These are phyloP conservation scores for Xerus rutilus DNA, from an alignment of 2,797 vertebrate genomes.

Conservation along the genomic window DNA sequence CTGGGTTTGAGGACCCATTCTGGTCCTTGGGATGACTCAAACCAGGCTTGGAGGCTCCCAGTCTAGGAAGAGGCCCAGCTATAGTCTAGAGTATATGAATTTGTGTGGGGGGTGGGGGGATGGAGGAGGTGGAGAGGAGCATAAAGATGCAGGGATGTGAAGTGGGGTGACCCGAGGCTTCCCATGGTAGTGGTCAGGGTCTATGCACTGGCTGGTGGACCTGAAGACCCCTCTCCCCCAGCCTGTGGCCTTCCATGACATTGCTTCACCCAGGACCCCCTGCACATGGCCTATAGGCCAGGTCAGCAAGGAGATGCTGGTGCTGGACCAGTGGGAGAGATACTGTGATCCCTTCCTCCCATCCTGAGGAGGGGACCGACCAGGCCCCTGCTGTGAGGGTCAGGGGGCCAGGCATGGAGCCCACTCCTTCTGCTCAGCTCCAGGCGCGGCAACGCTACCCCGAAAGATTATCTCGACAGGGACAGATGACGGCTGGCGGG, in stretches of 20 bases:
- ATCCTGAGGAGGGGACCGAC: background rate
- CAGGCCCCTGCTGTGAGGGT: background rate
- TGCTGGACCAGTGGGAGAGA: background rate
- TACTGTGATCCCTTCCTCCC: background rate
- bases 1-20: background rate
- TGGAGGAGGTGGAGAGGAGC: too few species aligned
- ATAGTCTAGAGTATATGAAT: background rate
- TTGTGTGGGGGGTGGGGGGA: background rate
- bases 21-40: conserved; percentile 70
- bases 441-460: background rate
- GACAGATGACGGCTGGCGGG: conserved; percentile 27
- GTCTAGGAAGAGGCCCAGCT: background rate
- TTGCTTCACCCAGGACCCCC: background rate
- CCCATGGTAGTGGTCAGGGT: background rate
- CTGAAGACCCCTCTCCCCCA: background rate
- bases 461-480: background rate
- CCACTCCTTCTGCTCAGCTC: background rate
- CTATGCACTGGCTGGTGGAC: background rate
- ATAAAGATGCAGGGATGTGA: background rate
- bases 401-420: background rate
- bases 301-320: background rate
- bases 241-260: background rate
- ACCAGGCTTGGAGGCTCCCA: background rate
- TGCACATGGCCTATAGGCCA: background rate
- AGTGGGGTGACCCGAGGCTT: background rate